Conservation (phyloP, 2,113 vertebrate genomes). For the Labeo rohita region DNA sequence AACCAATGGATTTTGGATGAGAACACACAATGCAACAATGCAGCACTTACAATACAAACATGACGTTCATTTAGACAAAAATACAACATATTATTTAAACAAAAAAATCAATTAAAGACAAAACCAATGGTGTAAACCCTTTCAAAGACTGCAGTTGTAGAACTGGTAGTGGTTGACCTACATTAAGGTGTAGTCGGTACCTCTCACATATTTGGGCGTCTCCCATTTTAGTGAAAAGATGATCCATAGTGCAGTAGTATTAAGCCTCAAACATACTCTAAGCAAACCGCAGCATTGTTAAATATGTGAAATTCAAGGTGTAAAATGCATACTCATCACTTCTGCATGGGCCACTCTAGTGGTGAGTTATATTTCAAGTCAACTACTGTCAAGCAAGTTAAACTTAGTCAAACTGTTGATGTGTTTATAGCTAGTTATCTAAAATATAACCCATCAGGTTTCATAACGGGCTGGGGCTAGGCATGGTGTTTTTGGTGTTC, state of each 20-base stretch:
- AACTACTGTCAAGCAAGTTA: background rate
- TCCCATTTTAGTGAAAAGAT: slow-evolving; percentile 41
- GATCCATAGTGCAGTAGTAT: slow-evolving; percentile 33
- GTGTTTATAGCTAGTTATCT: background rate
- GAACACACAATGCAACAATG: slow-evolving; percentile 55
- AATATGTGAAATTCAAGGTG: background rate
- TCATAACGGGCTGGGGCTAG: background rate
- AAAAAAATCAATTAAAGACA: background rate
- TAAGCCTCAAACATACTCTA: background rate
- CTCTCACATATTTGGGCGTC: slow-evolving; percentile 9
- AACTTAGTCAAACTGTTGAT: background rate
- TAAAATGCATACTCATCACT: background rate
- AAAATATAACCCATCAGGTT: background rate
- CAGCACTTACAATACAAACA: slow-evolving; percentile 39
- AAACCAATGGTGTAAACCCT: slow-evolving; percentile 49
- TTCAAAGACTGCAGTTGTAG: slow-evolving; percentile 41
- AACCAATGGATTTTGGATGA: background rate
- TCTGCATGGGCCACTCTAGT: background rate
- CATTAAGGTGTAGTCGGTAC: slow-evolving; percentile 19
- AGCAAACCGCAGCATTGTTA: background rate
- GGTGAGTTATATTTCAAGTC: background rate
- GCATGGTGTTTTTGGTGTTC: background rate
- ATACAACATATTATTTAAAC: slow-evolving; percentile 11
- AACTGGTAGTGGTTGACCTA: slow-evolving; percentile 48
- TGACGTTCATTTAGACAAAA: slow-evolving; percentile 41